Evolutionary conservation across 1,140 invertebrate genomes (phyloP), one percentile per base, ranked within the genome.

Genomic region (Zaprionus gabonicus): DNA sequence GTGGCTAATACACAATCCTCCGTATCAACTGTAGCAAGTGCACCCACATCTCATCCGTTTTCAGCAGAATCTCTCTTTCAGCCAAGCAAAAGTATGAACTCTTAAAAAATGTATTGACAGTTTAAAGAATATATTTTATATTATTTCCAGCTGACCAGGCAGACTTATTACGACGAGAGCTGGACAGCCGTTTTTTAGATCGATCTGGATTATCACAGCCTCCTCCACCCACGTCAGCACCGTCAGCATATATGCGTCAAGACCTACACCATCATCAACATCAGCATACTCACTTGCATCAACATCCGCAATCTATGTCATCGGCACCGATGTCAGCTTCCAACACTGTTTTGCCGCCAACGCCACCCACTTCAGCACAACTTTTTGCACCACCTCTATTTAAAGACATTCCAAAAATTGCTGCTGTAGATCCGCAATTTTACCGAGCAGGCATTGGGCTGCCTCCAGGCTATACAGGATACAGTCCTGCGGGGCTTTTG

Each of bases 261-360:
- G 97, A 98, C 93, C 96, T 97, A 95, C 97, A 98, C 93, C 97
- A 98, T 93, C 97, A 98, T 94, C 97, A 98, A 92, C 97, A 98
- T 93, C 97, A 97, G 83, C 97, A 97, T 92, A 97, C 97, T 27
- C 97, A 98, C 93, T 96, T 98, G 74, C 97, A 98, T 94, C 97
- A 97, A 94, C 97, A 97, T 83, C 96, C 84, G 94, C 96, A 51
- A 60, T n/a, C 92, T 38, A 31, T 92, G 60, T 93, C 97, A 97
- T 93, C 96, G 97, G 77, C 97, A 97, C 67, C 77, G 15, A 67
- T 85, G 25, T 94, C 97, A 96, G 92, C 97, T 95, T 49, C 80
- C 23, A 94, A 97, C 96, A 93, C 97, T 96, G 82, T 96, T 78
- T 83, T 93, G 38, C 70, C 81, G 10, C 53, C 86, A 46, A 79